Evolutionary conservation across 2,888 invertebrate species (phyloP).

Genomic region (Pyrgus malvae): DNA sequence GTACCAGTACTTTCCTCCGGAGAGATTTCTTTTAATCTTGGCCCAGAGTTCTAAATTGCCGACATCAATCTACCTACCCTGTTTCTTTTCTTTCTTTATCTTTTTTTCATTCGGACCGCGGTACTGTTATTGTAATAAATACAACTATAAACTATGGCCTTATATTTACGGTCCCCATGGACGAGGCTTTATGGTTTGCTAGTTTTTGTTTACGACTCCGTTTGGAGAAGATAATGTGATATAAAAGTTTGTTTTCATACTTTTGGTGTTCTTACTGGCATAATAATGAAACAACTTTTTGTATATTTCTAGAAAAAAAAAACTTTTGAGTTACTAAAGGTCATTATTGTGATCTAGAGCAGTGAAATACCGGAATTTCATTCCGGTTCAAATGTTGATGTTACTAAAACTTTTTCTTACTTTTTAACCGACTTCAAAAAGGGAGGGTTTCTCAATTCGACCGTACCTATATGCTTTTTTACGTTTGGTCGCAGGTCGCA

Average conservation of each 20-base stretch:
- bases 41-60: slow-evolving; percentile 55
- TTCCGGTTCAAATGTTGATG: too few relatives aligned
- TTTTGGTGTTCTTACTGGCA: too few relatives aligned
- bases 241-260: slow-evolving; percentile 3
- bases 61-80: slow-evolving; percentile 58
- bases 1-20: slow-evolving; percentile 45
- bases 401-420: too few relatives aligned
- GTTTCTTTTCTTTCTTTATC: slow-evolving; percentile 45
- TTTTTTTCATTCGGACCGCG: slow-evolving; percentile 14
- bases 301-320: too few relatives aligned
- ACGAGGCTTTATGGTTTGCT: not conserved
- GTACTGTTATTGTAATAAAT: slow-evolving; percentile 26
- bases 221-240: slow-evolving; percentile 4
- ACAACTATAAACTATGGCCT: slow-evolving; percentile 14
- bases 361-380: too few relatives aligned
- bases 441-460: too few relatives aligned
- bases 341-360: too few relatives aligned
- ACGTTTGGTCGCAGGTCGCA: too few relatives aligned
- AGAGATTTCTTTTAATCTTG: slow-evolving; percentile 66
- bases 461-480: too few relatives aligned
- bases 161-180: slow-evolving; percentile 14
- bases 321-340: too few relatives aligned
- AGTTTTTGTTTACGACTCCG: slow-evolving; percentile 16
- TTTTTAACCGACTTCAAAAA: too few relatives aligned
- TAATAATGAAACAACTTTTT: too few relatives aligned